Conservation (phyloP, 2,797 vertebrate species). For the Hoplostethus mediterraneus region DNA sequence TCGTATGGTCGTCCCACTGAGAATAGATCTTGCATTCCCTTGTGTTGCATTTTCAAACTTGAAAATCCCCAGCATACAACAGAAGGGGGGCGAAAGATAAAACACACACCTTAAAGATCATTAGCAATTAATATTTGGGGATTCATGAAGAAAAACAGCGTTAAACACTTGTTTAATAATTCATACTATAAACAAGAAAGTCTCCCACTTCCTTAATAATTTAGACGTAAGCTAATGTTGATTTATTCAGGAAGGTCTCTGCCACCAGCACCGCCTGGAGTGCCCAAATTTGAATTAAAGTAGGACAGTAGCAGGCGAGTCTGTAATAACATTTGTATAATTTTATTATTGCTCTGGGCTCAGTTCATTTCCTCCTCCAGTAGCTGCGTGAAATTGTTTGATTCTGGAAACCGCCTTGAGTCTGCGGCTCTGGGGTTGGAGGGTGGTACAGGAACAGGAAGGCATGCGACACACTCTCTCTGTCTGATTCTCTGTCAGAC, state of each 20-base stretch:
- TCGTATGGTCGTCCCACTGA: slow-evolving; percentile 59
- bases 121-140: slow-evolving; percentile 88
- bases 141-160: slow-evolving; percentile 83
- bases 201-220: slow-evolving; percentile 99
- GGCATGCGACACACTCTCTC: slow-evolving; percentile 83
- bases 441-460: slow-evolving; percentile 90
- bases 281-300: slow-evolving; percentile 99
- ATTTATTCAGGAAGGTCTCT: slow-evolving; percentile 99
- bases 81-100: slow-evolving; percentile 76
- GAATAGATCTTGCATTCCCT: slow-evolving; percentile 38
- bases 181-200: slow-evolving; percentile 99
- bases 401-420: slow-evolving; percentile 98
- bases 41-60: slow-evolving; percentile 44
- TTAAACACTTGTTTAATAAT: slow-evolving; percentile 97
- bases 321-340: slow-evolving; percentile 99
- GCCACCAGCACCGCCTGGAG: slow-evolving; percentile 92
- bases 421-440: slow-evolving; percentile 93
- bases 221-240: slow-evolving; percentile 99
- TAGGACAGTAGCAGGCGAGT: slow-evolving; percentile 99
- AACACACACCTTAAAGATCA: slow-evolving; percentile 86
- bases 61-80: slow-evolving; percentile 60
- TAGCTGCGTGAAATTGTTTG: slow-evolving; percentile 99
- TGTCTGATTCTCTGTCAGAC: slow-evolving; percentile 79
- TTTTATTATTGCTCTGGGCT: slow-evolving; percentile 99
- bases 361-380: slow-evolving; percentile 99